Percentiles rank a stretch among this genome's conserved stretches.
Conservation (phyloP, 92 coral and sea anemone genomes). For the Umimayanthus kanabou region DNA sequence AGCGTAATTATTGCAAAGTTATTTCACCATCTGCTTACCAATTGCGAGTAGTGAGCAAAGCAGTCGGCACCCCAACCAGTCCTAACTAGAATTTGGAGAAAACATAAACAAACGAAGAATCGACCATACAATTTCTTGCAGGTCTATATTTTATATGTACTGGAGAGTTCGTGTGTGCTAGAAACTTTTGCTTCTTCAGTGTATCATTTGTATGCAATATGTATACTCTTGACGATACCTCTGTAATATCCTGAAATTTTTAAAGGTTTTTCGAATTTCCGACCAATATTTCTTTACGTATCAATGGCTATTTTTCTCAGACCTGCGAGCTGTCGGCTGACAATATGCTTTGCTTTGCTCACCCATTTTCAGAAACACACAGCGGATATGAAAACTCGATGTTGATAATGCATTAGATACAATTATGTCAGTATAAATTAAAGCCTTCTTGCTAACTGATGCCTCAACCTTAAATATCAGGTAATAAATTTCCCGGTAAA, state of each 20-base stretch:
- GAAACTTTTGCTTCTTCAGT: not conserved
- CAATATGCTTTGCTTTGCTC: not conserved
- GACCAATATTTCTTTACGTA: not conserved
- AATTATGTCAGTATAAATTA: not conserved
- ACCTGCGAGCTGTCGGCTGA: not conserved
- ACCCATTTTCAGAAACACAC: not conserved
- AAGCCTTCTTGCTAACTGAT: not conserved
- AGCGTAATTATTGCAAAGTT: slow-evolving; percentile 13
- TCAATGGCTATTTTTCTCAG: not conserved
- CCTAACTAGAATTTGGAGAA: no score
- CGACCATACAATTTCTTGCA: no score
- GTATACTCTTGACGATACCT: not conserved
- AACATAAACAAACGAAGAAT: no score
- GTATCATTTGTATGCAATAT: no score
- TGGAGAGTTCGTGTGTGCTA: not conserved
- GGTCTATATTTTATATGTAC: no score
- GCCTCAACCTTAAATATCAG: not conserved
- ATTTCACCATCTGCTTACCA: slow-evolving; percentile 5
- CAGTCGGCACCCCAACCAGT: not conserved
- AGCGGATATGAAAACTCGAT: not conserved
- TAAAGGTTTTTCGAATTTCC: not conserved
- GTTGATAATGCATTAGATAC: not conserved
- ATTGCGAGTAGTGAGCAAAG: not conserved
- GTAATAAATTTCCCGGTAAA: not conserved
- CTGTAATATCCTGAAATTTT: not conserved